A percentile compares a stretch with the other conserved stretches of the same genome.
Conservation (phyloP, 2,888 invertebrate genomes). For the Xylota sylvarum region DNA sequence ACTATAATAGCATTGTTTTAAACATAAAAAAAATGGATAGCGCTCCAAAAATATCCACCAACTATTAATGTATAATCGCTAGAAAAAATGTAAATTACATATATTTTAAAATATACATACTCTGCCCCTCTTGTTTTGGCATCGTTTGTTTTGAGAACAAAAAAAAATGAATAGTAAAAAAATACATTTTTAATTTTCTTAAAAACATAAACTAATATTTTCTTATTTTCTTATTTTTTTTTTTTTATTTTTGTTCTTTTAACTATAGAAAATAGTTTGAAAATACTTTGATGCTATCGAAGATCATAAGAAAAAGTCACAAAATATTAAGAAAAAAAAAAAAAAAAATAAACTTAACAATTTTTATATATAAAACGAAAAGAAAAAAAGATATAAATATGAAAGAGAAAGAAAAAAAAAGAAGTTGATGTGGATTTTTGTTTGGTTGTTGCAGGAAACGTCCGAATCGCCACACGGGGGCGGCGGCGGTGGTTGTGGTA, state of each 20-base stretch:
- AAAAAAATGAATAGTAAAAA: slow-evolving; percentile 65
- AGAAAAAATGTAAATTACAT: slow-evolving; percentile 64
- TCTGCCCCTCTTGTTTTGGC: slow-evolving; percentile 78
- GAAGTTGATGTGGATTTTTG: slow-evolving; percentile 96
- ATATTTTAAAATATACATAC: slow-evolving; percentile 52
- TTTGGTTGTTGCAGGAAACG: slow-evolving; percentile 96
- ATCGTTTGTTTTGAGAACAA: slow-evolving; percentile 64
- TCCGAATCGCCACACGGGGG: slow-evolving; percentile 88
- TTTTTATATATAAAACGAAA: slow-evolving; percentile 68
- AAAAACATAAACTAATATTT: slow-evolving; percentile 71
- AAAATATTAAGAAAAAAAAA: slow-evolving; percentile 74
- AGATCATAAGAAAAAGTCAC: slow-evolving; percentile 76
- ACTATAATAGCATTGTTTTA: slow-evolving; percentile 57
- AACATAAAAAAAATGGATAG: slow-evolving; percentile 63
- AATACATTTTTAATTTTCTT: slow-evolving; percentile 65
- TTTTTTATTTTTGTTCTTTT: slow-evolving; percentile 67
- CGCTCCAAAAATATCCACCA: slow-evolving; percentile 38
- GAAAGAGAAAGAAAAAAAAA: slow-evolving; percentile 83
- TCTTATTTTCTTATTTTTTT: slow-evolving; percentile 65
- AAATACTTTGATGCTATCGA: slow-evolving; percentile 75
- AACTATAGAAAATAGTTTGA: slow-evolving; percentile 72
- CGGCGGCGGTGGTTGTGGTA: slow-evolving; percentile 80
- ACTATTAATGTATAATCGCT: slow-evolving; percentile 61
- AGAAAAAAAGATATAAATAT: slow-evolving; percentile 76
- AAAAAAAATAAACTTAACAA: slow-evolving; percentile 55